phyloP scores from a whole-genome alignment of 2,113 vertebrate species.

The Pheucticus melanocephalus region DNA sequence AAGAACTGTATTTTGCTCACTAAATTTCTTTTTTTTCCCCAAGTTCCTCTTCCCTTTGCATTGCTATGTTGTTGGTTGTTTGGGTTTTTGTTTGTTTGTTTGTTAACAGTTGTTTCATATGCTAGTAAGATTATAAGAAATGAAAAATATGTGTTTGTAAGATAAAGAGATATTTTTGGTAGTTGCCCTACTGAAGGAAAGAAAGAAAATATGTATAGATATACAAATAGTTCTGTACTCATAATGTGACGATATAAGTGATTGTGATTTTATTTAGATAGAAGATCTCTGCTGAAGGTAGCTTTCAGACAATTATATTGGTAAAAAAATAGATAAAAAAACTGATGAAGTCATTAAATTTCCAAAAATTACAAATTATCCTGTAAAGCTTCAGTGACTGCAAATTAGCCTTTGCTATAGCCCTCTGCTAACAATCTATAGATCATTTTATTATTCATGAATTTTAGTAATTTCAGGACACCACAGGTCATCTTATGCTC shows the following conservation, averaged over 20 bases:
- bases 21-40: not conserved
- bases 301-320: slow-evolving; percentile 65
- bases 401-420: slow-evolving; percentile 80
- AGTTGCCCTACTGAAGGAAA: not conserved
- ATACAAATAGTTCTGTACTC: not conserved
- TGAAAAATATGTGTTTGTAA: not conserved
- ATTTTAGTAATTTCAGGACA: slow-evolving; percentile 83
- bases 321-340: slow-evolving; percentile 68
- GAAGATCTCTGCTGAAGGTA: slow-evolving; percentile 35
- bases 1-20: not conserved
- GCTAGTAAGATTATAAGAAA: not conserved
- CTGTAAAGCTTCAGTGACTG: slow-evolving; percentile 76
- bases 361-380: slow-evolving; percentile 83
- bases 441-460: slow-evolving; percentile 84
- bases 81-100: not conserved
- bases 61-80: not conserved
- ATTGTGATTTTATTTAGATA: slow-evolving; percentile 35
- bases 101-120: not conserved
- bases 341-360: slow-evolving; percentile 82
- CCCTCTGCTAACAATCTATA: slow-evolving; percentile 80
- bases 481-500: slow-evolving; percentile 78
- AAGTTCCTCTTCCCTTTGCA: not conserved
- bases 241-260: not conserved
- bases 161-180: not conserved
- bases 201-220: not conserved